These are phyloP conservation scores for Dicaeum eximium DNA, from an alignment of 2,113 vertebrate species.

Conservation along the genomic window DNA sequence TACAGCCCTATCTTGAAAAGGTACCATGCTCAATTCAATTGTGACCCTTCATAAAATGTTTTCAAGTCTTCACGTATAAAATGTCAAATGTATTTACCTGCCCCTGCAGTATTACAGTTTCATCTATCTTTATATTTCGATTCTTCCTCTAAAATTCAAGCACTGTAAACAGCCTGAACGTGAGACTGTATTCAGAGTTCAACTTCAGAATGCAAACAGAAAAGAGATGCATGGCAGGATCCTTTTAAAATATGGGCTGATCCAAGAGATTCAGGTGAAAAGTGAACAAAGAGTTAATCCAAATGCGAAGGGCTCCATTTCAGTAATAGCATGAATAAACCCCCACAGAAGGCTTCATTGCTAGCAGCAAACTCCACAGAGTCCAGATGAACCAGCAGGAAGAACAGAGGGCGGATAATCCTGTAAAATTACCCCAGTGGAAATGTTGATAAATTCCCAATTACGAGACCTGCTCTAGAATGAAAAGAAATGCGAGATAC, in stretches of 20 bases:
- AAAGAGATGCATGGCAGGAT: constrained; percentile 3
- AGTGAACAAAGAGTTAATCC: constrained; percentile 61
- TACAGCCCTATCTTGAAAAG: neutral
- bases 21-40: neutral
- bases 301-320: constrained; percentile 45
- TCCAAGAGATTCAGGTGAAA: constrained; percentile 30
- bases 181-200: neutral
- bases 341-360: constrained; percentile 61
- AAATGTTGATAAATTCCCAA: constrained; percentile 69
- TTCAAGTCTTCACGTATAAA: neutral
- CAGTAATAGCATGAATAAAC: constrained; percentile 62
- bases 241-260: constrained; percentile 24
- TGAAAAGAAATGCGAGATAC: constrained; percentile 42
- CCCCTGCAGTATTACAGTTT: constrained; percentile 5
- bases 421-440: constrained; percentile 70
- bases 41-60: neutral
- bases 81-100: constrained; percentile 2
- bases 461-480: constrained; percentile 64
- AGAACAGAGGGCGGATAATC: constrained; percentile 67
- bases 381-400: constrained; percentile 66
- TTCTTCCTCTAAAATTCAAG: constrained; percentile 56
- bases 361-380: constrained; percentile 65
- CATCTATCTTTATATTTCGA: constrained; percentile 46
- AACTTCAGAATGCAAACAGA: constrained; percentile 18
- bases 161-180: constrained; percentile 17